Conservation (phyloP, 1,140 invertebrate genomes). For the Apis mellifera region DNA sequence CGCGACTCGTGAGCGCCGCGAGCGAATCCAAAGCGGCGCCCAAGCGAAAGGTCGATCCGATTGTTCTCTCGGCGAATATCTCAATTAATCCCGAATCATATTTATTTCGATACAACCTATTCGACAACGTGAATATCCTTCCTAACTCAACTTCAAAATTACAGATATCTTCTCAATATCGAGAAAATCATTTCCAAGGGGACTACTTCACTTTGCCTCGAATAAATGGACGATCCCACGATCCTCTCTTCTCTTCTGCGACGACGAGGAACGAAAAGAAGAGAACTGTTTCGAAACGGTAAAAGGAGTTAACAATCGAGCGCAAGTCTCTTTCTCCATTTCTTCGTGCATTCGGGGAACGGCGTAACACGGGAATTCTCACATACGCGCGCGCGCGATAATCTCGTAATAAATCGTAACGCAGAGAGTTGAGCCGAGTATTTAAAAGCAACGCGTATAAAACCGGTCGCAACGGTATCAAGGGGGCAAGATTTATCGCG, state of each 20-base stretch:
- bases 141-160: too few species aligned
- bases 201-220: too few species aligned
- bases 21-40: background rate
- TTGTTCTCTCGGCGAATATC: conserved; percentile 11
- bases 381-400: conserved; percentile 46
- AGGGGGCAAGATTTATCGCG: conserved; percentile 58
- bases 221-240: too few species aligned
- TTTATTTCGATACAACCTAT: background rate
- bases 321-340: background rate
- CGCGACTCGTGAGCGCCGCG: background rate
- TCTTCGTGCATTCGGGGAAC: too few species aligned
- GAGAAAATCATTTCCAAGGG: too few species aligned
- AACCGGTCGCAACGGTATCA: conserved; percentile 32
- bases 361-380: conserved; percentile 1
- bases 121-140: too few species aligned
- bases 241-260: too few species aligned
- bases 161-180: too few species aligned
- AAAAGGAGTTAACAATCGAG: background rate
- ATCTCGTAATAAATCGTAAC: conserved; percentile 60
- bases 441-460: conserved; percentile 50
- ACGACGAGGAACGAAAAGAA: background rate
- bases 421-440: conserved; percentile 53
- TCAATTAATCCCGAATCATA: conserved; percentile 36
- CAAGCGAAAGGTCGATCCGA: conserved; percentile 8
- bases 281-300: background rate